Evolutionary conservation across 1,140 invertebrate genomes (phyloP), one percentile per base, ranked within the genome.

Genomic region (Anastrepha obliqua): DNA sequence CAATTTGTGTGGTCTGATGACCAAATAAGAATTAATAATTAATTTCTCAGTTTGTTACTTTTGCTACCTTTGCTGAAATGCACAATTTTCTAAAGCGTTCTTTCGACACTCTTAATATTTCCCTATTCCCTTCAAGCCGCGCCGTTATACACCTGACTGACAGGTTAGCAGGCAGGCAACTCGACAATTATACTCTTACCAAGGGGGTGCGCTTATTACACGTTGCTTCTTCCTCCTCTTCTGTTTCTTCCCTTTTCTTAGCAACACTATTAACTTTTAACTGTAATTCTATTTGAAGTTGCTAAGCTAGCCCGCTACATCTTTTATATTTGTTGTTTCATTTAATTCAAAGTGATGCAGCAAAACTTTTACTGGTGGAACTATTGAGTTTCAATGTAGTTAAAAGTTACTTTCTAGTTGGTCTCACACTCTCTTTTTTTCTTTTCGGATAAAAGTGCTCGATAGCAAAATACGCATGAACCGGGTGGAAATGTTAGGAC

Each of bases 21-120:
- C 9, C 74, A 81, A 81, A 74, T 74, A 74, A 74, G 44, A 81
- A 81, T 81, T 81, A 81, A 81, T 81, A 81, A 81, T 81, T 81
- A 81, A 81, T 81, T 81, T 51, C 74, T 81, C 47, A 55, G 74
- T 81, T 81, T 81, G 67, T 47, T 74, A 55, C 74, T 81, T 81
- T 81, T 55, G 47, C 74, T 51, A 74, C 67, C 44, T 47, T 74
- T 74, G 67, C 15, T 74, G 39, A 74, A 74, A 17, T n/a, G 11
- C 64, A 42, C 17, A 44, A 5, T 74, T 47, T 47, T 47, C 67
- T 11, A n/a, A 74, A 74, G 42, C 42, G 39, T 13, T 44, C 17
- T 1, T 11, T 39, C 20, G 29, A 39, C 42, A 3, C 65, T 13
- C 29, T 42, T 2, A 1, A 13, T 39, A 20, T n/a, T 20, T 65